These are phyloP conservation scores for Norana najaformis DNA, from an alignment of 2,888 invertebrate species.

Conservation along the genomic window DNA sequence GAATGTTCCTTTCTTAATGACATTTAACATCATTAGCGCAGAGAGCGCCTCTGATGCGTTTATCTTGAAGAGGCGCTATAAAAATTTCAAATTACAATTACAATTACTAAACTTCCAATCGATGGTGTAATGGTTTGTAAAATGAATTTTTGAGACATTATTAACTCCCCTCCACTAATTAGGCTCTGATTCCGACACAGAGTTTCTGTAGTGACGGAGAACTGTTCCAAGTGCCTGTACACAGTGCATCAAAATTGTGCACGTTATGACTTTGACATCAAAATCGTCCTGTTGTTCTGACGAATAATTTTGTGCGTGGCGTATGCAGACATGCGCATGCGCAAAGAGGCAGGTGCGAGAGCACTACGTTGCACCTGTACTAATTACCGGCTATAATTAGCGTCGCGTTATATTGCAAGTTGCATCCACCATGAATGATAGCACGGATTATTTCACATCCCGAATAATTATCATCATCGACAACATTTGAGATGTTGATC, in stretches of 20 bases:
- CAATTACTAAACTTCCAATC: neutral
- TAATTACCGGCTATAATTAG: neutral
- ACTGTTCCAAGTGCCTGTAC: too few relatives aligned
- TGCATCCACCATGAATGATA: neutral
- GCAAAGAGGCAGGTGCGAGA: neutral
- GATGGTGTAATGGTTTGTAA: neutral
- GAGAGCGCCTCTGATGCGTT: too few relatives aligned
- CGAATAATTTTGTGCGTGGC: neutral
- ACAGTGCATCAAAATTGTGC: neutral
- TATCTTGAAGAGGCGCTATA: too few relatives aligned
- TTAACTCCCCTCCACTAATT: neutral
- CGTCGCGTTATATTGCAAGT: neutral
- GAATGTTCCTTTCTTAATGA: too few relatives aligned
- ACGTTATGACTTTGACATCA: too few relatives aligned
- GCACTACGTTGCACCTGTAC: neutral
- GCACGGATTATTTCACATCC: neutral
- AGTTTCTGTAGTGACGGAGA: neutral
- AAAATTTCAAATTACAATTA: too few relatives aligned
- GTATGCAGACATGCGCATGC: neutral
- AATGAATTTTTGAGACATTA: neutral
- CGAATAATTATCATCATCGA: too few relatives aligned
- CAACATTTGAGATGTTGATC: neutral
- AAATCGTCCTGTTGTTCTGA: neutral
- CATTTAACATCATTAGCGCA: too few relatives aligned
- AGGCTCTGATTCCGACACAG: neutral